A percentile compares a stretch with the other conserved stretches of the same genome.
Evolutionary conservation across 1,140 invertebrate genomes (phyloP).

Genomic region (Brachionus paranguensis): DNA sequence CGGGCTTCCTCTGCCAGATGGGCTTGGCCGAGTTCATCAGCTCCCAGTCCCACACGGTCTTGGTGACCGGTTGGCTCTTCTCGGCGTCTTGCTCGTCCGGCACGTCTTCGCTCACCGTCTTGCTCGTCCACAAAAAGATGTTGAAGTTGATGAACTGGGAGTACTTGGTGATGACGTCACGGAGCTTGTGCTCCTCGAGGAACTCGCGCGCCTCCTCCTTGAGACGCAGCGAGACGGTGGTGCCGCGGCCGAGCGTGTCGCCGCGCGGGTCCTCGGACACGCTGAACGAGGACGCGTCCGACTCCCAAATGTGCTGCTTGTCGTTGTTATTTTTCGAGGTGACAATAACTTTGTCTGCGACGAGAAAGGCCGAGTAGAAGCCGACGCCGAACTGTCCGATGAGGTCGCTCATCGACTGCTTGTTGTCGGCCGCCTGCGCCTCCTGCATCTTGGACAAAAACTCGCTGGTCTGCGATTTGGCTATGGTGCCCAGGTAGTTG

Average conservation of each 20-base stretch:
- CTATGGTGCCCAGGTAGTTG: constrained; percentile 95
- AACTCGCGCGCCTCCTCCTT: constrained; percentile 96
- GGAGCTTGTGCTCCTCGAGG: constrained; percentile 82
- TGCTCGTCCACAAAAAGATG: constrained; percentile 91
- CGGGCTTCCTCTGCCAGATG: constrained; percentile 71
- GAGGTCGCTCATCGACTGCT: constrained; percentile 43
- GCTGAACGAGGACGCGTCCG: constrained; percentile 71
- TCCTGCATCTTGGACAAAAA: constrained; percentile 81
- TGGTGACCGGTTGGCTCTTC: constrained; percentile 66
- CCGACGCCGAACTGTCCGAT: constrained; percentile 88
- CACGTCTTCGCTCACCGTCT: constrained; percentile 68
- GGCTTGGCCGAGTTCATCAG: constrained; percentile 91
- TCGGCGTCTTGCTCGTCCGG: constrained; percentile 58
- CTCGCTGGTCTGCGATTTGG: constrained; percentile 96
- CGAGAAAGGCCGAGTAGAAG: constrained; percentile 91
- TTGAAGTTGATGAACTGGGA: constrained; percentile 99
- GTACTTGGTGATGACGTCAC: constrained; percentile 87
- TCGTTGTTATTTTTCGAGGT: constrained; percentile 93
- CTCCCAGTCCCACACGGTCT: constrained; percentile 98
- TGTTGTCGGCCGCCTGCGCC: constrained; percentile 6
- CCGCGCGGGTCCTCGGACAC: constrained; percentile 89
- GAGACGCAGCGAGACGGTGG: constrained; percentile 73
- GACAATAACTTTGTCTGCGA: constrained; percentile 62
- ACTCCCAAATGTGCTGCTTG: constrained; percentile 95
- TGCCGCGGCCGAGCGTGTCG: constrained; percentile 79